Evolutionary conservation across 2,797 vertebrate species (phyloP).

Genomic region (Eleutherodactylus coqui): DNA sequence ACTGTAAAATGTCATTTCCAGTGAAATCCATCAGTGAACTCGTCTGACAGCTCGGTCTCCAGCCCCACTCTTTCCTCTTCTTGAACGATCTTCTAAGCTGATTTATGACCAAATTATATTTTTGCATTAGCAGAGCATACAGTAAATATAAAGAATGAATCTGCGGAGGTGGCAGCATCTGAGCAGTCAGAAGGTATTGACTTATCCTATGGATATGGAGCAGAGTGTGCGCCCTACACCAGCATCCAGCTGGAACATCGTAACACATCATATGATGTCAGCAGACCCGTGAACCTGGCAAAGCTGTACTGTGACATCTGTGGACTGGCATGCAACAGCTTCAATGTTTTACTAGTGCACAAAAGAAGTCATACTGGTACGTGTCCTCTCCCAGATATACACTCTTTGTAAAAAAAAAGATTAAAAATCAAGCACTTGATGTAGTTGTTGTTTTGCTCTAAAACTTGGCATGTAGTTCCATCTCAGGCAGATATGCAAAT

Average conservation of each 20-base stretch:
- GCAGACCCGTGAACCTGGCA: constrained; percentile 75
- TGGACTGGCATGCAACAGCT: constrained; percentile 92
- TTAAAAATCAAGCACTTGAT: too few relatives aligned
- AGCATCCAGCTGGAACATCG: constrained; percentile 76
- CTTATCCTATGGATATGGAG: constrained; percentile 80
- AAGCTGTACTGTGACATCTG: constrained; percentile 94
- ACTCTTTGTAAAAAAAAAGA: too few relatives aligned
- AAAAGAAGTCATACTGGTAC: constrained; percentile 96
- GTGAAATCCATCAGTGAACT: too few relatives aligned
- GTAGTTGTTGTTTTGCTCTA: too few relatives aligned
- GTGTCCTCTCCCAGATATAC: constrained; percentile 62
- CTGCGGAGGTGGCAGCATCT: constrained; percentile 71
- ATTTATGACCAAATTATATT: not conserved
- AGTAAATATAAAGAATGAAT: constrained; percentile 51
- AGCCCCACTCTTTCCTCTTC: too few relatives aligned
- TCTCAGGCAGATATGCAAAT: too few relatives aligned
- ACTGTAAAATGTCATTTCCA: too few relatives aligned
- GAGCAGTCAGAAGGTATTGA: constrained; percentile 76
- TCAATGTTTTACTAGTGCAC: constrained; percentile 95
- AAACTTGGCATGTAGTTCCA: too few relatives aligned
- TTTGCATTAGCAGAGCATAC: constrained; percentile 26
- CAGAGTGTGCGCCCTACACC: constrained; percentile 81
- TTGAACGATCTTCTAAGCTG: too few relatives aligned
- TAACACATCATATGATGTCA: constrained; percentile 68
- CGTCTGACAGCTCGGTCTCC: too few relatives aligned